Conservation (phyloP, 2,888 invertebrate genomes). For the Caenorhabditis japonica region DNA sequence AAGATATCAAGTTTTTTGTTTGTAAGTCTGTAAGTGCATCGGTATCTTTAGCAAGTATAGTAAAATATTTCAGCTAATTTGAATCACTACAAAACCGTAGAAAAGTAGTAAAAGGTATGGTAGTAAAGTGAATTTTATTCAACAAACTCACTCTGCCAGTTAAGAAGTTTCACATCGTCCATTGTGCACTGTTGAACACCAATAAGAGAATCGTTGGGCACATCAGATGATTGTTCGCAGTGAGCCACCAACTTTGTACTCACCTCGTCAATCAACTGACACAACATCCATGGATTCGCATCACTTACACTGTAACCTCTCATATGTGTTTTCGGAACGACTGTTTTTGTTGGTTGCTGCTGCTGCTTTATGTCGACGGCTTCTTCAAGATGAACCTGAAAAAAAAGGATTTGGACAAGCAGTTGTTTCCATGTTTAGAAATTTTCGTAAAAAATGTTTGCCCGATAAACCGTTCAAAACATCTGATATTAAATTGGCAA, state of each 20-base stretch:
- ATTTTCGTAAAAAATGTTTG: too few relatives aligned
- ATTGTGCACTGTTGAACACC: conserved; percentile 89
- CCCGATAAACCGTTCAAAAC: too few relatives aligned
- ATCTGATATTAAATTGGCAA: too few relatives aligned
- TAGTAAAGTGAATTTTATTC: too few relatives aligned
- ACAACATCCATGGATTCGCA: conserved; percentile 82
- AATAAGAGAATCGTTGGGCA: conserved; percentile 82
- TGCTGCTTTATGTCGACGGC: conserved; percentile 6
- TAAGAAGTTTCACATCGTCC: conserved; percentile 92
- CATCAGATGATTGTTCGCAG: conserved; percentile 85
- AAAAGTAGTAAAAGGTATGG: too few relatives aligned
- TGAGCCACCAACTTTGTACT: conserved; percentile 94
- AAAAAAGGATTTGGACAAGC: not conserved
- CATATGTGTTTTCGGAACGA: conserved; percentile 27
- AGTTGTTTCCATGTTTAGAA: too few relatives aligned
- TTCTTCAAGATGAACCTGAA: conserved; percentile 39
- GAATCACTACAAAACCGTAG: too few relatives aligned
- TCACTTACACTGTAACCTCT: conserved; percentile 57
- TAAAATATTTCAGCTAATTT: too few relatives aligned
- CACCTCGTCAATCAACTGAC: conserved; percentile 89
- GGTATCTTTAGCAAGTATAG: too few relatives aligned
- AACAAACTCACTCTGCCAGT: conserved; percentile 93
- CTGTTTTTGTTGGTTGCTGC: conserved; percentile 8
- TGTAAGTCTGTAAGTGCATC: too few relatives aligned
- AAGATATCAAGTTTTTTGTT: too few relatives aligned